Conservation (phyloP, 2,113 vertebrate genomes). For the Psephotus haematonotus region DNA sequence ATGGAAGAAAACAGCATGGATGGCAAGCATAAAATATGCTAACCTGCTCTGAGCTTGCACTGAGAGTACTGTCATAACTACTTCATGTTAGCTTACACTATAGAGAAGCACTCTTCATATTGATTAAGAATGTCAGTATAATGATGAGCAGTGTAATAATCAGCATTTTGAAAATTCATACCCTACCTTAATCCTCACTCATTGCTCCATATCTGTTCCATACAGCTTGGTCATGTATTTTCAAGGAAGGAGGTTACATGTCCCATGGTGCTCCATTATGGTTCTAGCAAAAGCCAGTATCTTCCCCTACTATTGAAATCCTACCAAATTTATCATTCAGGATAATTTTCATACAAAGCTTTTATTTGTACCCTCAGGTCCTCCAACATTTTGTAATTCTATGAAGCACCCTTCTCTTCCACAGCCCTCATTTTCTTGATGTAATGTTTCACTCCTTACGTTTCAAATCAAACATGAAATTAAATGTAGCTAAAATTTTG, state of each 20-base stretch:
- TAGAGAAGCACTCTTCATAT: neutral
- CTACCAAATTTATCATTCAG: neutral
- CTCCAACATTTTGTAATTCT: neutral
- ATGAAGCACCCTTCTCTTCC: neutral
- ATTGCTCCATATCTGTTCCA: neutral
- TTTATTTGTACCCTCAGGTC: neutral
- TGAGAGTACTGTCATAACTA: neutral
- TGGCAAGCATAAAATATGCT: accelerated
- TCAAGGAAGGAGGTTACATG: neutral
- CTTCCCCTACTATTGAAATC: neutral
- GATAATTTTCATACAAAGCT: neutral
- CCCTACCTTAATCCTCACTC: neutral
- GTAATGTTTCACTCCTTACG: conserved; percentile 12
- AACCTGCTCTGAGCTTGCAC: neutral
- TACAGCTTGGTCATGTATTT: neutral
- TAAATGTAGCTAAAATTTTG: conserved; percentile 7
- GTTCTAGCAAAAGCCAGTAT: neutral
- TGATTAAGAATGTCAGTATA: neutral
- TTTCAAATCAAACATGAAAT: conserved; percentile 45
- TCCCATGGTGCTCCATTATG: neutral
- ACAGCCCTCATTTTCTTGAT: neutral
- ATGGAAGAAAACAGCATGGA: neutral
- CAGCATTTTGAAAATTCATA: neutral
- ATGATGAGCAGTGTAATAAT: neutral
- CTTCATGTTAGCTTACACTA: neutral